Conservation (phyloP, 2,888 invertebrate species). For the Sesamia inferens region DNA sequence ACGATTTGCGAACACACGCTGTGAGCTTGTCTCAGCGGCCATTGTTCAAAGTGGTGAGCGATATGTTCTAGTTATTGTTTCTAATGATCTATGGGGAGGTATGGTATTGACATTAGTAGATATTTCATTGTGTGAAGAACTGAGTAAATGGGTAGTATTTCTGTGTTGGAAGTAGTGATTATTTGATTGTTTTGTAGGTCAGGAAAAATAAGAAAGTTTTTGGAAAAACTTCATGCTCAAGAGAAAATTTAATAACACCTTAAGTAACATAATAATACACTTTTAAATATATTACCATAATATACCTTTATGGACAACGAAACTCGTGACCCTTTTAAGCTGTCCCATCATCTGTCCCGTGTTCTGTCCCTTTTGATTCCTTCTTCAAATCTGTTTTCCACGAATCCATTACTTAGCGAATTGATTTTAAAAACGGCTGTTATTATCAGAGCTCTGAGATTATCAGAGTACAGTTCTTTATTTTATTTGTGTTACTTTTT, state of each 20-base stretch:
- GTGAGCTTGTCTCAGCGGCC: conserved; percentile 39
- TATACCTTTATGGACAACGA: too few species aligned
- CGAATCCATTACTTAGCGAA: too few species aligned
- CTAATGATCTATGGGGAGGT: conserved; percentile 34
- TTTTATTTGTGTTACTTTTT: too few species aligned
- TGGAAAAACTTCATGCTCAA: not conserved
- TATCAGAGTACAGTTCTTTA: too few species aligned
- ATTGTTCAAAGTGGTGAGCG: conserved; percentile 50
- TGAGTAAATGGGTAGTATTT: conserved; percentile 15
- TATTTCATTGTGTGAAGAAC: conserved; percentile 31
- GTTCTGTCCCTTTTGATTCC: too few species aligned
- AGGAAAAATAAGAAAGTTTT: not conserved
- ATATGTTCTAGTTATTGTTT: conserved; percentile 45
- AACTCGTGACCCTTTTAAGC: too few species aligned
- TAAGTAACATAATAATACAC: not conserved
- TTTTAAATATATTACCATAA: too few species aligned
- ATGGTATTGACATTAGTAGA: conserved; percentile 34
- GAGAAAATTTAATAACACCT: not conserved
- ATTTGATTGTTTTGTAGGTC: not conserved
- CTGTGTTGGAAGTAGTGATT: not conserved
- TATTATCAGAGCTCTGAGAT: too few species aligned
- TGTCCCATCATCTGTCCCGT: too few species aligned
- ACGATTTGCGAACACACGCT: conserved; percentile 57
- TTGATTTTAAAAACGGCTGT: not conserved
- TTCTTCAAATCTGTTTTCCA: not conserved